phyloP scores from a whole-genome alignment of 2,888 invertebrate genomes.

The Archaeoteleia sp. region DNA sequence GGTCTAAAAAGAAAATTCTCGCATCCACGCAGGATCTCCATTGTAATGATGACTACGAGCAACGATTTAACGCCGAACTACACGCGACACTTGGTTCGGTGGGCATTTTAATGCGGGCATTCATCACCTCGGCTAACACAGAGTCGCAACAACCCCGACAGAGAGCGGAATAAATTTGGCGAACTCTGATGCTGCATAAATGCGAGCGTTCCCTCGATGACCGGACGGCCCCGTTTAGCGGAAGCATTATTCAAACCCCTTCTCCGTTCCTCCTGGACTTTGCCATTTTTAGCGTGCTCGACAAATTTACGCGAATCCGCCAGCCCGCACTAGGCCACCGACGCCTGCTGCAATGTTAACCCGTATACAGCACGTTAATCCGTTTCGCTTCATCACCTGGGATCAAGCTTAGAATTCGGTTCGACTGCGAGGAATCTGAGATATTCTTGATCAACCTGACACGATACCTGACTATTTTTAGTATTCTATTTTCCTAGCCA shows the following conservation, averaged over 20 bases:
- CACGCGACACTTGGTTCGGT: conserved; percentile 43
- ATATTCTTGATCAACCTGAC: too few relatives aligned
- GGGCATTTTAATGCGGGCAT: conserved; percentile 67
- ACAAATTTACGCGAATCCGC: conserved; percentile 65
- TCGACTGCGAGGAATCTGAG: too few relatives aligned
- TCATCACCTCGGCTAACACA: conserved; percentile 62
- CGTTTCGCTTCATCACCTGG: too few relatives aligned
- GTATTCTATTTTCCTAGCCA: too few relatives aligned
- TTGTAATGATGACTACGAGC: conserved; percentile 8
- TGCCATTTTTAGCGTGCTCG: conserved; percentile 58
- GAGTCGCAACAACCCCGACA: conserved; percentile 47
- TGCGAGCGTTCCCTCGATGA: conserved; percentile 61
- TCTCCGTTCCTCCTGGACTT: conserved; percentile 27
- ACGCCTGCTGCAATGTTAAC: too few relatives aligned
- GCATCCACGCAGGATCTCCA: background rate
- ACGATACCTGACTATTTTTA: too few relatives aligned
- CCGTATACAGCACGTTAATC: too few relatives aligned
- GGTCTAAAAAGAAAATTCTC: too few relatives aligned
- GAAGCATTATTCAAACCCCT: conserved; percentile 65
- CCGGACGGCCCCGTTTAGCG: conserved; percentile 65
- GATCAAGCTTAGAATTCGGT: too few relatives aligned
- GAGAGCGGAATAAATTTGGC: conserved; percentile 68
- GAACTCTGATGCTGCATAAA: conserved; percentile 69
- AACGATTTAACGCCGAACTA: conserved; percentile 34
- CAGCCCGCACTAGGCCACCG: conserved; percentile 46